Conservation (phyloP, 2,888 invertebrate genomes). For the Sepiola atlantica region DNA sequence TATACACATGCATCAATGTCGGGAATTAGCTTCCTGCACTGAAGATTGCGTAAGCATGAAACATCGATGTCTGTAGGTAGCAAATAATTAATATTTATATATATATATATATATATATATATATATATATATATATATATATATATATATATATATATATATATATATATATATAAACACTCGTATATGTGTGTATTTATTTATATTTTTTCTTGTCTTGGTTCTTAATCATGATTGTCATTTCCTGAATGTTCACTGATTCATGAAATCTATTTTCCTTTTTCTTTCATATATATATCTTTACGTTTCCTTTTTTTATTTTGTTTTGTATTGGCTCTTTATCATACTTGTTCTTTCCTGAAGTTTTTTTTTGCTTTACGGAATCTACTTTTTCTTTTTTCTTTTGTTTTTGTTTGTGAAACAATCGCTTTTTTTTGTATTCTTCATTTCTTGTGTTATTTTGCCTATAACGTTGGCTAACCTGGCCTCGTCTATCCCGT, state of each 20-base stretch:
- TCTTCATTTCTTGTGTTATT: background rate
- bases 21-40: too few relatives aligned
- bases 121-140: background rate
- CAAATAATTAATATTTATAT: background rate
- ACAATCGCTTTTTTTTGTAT: background rate
- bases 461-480: background rate
- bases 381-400: background rate
- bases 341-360: background rate
- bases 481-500: background rate
- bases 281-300: background rate
- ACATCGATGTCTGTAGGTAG: too few relatives aligned
- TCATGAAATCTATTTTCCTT: background rate
- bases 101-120: conserved; percentile 32
- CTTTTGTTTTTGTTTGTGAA: background rate
- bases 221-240: background rate
- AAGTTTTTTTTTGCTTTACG: background rate
- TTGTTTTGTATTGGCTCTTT: background rate
- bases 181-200: background rate
- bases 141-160: background rate
- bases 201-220: background rate
- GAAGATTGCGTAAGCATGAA: too few relatives aligned
- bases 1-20: too few relatives aligned
- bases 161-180: too few relatives aligned
- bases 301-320: background rate
- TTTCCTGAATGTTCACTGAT: background rate